phyloP scores from a whole-genome alignment of 2,888 invertebrate species.

The Neria commutata region DNA sequence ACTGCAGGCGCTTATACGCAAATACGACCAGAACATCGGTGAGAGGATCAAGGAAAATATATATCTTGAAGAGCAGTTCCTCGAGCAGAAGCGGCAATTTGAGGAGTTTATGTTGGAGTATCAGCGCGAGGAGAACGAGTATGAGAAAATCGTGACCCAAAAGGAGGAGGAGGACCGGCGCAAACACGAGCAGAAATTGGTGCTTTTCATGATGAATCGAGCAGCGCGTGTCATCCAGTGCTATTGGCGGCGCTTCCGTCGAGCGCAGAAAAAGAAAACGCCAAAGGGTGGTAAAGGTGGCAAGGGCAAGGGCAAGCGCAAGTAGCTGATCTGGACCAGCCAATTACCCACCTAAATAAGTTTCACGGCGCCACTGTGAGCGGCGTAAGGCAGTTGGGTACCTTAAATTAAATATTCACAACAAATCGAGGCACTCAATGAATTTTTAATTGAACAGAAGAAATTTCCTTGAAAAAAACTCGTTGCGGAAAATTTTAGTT shows the following conservation, averaged over 20 bases:
- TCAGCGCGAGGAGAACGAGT: constrained; percentile 43
- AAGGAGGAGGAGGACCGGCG: constrained; percentile 47
- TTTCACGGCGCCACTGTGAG: too few species aligned
- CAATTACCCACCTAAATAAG: too few species aligned
- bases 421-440: constrained; percentile 23
- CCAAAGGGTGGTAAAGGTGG: constrained; percentile 36
- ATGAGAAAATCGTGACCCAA: constrained; percentile 42
- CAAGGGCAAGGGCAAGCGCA: constrained; percentile 25
- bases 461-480: constrained; percentile 19
- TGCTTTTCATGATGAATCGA: constrained; percentile 52
- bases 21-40: constrained; percentile 53
- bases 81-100: constrained; percentile 37
- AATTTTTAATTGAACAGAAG: constrained; percentile 20
- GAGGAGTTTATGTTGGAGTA: constrained; percentile 46
- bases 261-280: constrained; percentile 42
- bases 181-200: constrained; percentile 48
- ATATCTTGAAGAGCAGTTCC: constrained; percentile 39
- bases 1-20: constrained; percentile 48
- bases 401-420: too few species aligned
- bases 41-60: constrained; percentile 51
- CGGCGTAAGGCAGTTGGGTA: not conserved
- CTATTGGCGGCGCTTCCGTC: constrained; percentile 47
- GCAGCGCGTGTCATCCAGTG: constrained; percentile 53
- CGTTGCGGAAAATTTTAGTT: constrained; percentile 22
- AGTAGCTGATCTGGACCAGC: too few species aligned